Conservation (phyloP, 2,888 invertebrate species). For the Stenurella melanura region DNA sequence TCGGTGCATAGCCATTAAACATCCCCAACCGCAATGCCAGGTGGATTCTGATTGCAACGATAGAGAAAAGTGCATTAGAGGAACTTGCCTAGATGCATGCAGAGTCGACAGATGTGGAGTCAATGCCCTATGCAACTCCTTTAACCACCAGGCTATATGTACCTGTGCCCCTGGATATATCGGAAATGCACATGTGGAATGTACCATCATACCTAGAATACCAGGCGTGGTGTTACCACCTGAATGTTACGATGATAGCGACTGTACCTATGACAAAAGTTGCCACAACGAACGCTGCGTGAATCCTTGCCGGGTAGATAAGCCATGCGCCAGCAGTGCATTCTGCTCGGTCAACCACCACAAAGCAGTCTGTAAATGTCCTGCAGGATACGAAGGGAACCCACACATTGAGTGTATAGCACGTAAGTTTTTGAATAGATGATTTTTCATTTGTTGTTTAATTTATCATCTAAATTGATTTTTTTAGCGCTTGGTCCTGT, state of each 20-base stretch:
- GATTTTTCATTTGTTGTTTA: background rate
- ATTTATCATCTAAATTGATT: background rate
- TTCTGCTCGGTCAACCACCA: conserved; percentile 88
- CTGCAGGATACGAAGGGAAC: conserved; percentile 85
- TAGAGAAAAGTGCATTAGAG: conserved; percentile 82
- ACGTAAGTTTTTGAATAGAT: conserved; percentile 79
- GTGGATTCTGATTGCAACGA: conserved; percentile 85
- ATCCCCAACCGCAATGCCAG: conserved; percentile 78
- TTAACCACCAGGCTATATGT: conserved; percentile 86
- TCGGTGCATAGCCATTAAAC: conserved; percentile 77
- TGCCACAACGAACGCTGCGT: conserved; percentile 86
- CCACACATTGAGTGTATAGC: conserved; percentile 84
- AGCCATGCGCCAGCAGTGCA: conserved; percentile 87
- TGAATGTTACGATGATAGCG: conserved; percentile 86
- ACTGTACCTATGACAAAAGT: conserved; percentile 84
- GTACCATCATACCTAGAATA: conserved; percentile 73
- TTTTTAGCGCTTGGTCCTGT: conserved; percentile 77
- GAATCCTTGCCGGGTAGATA: conserved; percentile 83
- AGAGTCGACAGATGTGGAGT: conserved; percentile 85
- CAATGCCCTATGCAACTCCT: conserved; percentile 87
- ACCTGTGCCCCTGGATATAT: conserved; percentile 85
- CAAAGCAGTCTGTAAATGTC: conserved; percentile 86
- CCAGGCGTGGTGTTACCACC: conserved; percentile 73
- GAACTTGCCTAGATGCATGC: conserved; percentile 87
- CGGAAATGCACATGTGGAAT: conserved; percentile 88